A percentile compares a stretch with the other conserved stretches of the same genome.
phyloP scores from a whole-genome alignment of 2,113 vertebrate species.

The Cottus gobio region DNA sequence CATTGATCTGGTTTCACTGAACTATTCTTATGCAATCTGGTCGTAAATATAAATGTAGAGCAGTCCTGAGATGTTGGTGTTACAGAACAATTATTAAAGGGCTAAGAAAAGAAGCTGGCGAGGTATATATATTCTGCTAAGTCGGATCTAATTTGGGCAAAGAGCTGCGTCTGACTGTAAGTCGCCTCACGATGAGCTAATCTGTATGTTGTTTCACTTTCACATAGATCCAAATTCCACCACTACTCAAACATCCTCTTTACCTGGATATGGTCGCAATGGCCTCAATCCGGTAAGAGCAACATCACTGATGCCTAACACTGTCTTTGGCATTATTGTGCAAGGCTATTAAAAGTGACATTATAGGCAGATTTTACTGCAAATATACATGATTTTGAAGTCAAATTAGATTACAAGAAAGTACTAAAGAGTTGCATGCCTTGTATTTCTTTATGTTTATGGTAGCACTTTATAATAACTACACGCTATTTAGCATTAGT shows the following conservation, averaged over 20 bases:
- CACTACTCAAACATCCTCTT: slow-evolving; percentile 88
- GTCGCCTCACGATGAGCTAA: slow-evolving; percentile 28
- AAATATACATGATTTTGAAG: background rate
- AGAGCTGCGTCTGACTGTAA: slow-evolving; percentile 11
- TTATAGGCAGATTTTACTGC: background rate
- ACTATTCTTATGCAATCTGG: background rate
- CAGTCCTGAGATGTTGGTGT: slow-evolving; percentile 3
- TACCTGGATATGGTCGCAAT: slow-evolving; percentile 89
- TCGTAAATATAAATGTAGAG: background rate
- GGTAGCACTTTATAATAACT: no score
- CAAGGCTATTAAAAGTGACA: background rate
- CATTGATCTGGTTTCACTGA: background rate
- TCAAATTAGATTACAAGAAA: background rate
- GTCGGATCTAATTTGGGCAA: slow-evolving; percentile 31
- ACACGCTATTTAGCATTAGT: no score
- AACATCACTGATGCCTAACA: background rate
- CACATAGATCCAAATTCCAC: slow-evolving; percentile 82
- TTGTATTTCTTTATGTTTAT: background rate
- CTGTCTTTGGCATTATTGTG: background rate
- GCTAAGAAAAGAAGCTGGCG: slow-evolving; percentile 7
- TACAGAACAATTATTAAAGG: slow-evolving; percentile 16
- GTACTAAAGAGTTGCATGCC: background rate
- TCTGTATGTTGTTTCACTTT: slow-evolving; percentile 47
- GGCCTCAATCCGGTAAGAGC: slow-evolving; percentile 88
- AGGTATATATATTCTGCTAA: slow-evolving; percentile 1